phyloP scores from a whole-genome alignment of 2,888 invertebrate genomes.

The Lottia gigantea region DNA sequence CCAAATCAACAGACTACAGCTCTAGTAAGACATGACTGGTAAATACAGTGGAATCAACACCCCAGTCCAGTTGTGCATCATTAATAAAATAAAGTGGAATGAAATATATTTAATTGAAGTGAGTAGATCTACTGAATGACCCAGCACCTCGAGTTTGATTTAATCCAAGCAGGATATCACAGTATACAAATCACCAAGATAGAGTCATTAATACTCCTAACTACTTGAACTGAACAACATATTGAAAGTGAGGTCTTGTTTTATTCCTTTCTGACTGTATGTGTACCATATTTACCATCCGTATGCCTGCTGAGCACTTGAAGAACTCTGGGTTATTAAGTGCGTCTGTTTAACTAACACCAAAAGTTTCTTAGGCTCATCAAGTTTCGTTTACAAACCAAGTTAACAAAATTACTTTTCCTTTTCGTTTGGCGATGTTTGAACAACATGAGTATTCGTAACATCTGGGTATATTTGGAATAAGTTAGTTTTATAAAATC shows the following conservation, averaged over 20 bases:
- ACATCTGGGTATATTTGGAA: slow-evolving; percentile 23
- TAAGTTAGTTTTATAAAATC: neutral
- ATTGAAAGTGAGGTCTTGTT: neutral
- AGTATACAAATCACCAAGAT: neutral
- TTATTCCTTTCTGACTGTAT: neutral
- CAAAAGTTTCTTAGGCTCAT: neutral
- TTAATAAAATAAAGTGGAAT: no score
- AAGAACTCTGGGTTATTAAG: slow-evolving; percentile 4
- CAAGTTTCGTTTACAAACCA: slow-evolving; percentile 19
- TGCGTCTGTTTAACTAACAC: slow-evolving; percentile 7
- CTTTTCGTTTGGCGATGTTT: slow-evolving; percentile 28
- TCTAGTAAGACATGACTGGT: no score
- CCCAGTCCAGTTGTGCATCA: no score
- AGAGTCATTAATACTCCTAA: neutral
- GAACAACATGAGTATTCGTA: slow-evolving; percentile 28
- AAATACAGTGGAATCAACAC: no score
- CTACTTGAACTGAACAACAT: slow-evolving; percentile 10
- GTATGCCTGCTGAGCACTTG: neutral
- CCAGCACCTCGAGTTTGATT: neutral
- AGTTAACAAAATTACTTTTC: slow-evolving; percentile 34
- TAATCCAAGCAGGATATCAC: neutral
- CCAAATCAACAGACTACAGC: no score
- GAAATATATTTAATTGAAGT: neutral
- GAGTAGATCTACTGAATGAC: neutral
- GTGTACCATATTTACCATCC: neutral